Percentiles rank a stretch among this genome's conserved stretches.
Evolutionary conservation across 2,113 vertebrate genomes (phyloP).

Genomic region (Xyrauchen texanus): DNA sequence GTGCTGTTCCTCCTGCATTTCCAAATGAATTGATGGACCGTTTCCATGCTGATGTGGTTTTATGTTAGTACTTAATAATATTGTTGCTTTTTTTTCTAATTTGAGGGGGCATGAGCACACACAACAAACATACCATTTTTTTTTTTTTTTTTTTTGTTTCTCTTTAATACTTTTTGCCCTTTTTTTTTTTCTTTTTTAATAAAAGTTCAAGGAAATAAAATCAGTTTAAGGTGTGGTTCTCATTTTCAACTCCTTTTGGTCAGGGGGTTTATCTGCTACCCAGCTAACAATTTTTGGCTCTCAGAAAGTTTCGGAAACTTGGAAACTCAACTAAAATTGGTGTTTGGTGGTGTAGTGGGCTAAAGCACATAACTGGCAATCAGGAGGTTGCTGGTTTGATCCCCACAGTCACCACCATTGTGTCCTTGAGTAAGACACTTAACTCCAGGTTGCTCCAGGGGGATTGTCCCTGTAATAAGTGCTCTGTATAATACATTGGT

Average conservation of each 20-base stretch:
- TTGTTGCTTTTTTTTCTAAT: neutral
- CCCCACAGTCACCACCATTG: no score
- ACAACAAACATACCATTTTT: slow-evolving; percentile 25
- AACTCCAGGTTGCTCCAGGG: no score
- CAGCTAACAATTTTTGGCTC: no score
- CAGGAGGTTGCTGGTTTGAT: no score
- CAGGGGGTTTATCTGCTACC: no score
- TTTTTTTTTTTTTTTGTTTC: slow-evolving; percentile 25
- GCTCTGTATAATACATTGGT: no score
- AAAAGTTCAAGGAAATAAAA: slow-evolving; percentile 43
- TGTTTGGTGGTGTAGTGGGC: no score
- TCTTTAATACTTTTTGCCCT: neutral
- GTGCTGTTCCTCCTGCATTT: neutral
- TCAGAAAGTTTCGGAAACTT: no score
- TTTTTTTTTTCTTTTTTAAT: slow-evolving; percentile 9
- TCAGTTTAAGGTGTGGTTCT: neutral
- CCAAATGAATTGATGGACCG: neutral
- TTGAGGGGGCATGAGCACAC: neutral
- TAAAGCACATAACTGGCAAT: no score
- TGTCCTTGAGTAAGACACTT: no score
- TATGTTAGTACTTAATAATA: slow-evolving; percentile 46
- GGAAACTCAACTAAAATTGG: no score
- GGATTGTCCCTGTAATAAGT: no score
- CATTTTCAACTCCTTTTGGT: neutral
- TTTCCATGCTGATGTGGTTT: slow-evolving; percentile 1